Conservation (phyloP, 2,797 vertebrate species). For the Melanotaenia nigrans region DNA sequence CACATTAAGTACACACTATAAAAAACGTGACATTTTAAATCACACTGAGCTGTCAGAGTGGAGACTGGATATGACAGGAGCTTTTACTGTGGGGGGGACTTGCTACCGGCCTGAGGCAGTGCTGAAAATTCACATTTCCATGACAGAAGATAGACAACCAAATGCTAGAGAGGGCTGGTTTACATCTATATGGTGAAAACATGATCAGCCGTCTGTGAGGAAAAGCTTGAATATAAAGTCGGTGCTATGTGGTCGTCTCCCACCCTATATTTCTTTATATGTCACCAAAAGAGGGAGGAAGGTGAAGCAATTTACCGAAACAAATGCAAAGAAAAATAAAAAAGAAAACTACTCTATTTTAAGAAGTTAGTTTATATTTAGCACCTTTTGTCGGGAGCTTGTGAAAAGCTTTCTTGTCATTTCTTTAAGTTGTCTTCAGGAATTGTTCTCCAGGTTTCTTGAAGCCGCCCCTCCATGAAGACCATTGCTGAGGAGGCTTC, state of each 20-base stretch:
- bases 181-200: slow-evolving; percentile 20
- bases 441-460: too few species aligned
- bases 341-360: neutral
- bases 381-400: too few species aligned
- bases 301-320: neutral
- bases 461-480: too few species aligned
- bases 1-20: neutral
- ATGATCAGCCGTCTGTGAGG: slow-evolving; percentile 20
- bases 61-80: neutral
- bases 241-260: neutral
- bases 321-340: neutral
- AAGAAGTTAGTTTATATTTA: neutral
- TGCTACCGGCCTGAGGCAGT: slow-evolving; percentile 8
- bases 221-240: slow-evolving; percentile 20
- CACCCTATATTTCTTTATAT: neutral
- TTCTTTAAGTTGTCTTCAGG: too few species aligned
- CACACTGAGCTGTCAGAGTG: neutral
- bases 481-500: too few species aligned
- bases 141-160: slow-evolving; percentile 9
- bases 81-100: neutral
- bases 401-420: too few species aligned
- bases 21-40: slow-evolving; percentile 10
- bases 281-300: too few species aligned
- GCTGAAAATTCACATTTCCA: slow-evolving; percentile 34
- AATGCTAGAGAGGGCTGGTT: slow-evolving; percentile 17